These are phyloP conservation scores for Enteromius radiatus DNA, from an alignment of 2,797 vertebrate genomes.

Conservation along the genomic window DNA sequence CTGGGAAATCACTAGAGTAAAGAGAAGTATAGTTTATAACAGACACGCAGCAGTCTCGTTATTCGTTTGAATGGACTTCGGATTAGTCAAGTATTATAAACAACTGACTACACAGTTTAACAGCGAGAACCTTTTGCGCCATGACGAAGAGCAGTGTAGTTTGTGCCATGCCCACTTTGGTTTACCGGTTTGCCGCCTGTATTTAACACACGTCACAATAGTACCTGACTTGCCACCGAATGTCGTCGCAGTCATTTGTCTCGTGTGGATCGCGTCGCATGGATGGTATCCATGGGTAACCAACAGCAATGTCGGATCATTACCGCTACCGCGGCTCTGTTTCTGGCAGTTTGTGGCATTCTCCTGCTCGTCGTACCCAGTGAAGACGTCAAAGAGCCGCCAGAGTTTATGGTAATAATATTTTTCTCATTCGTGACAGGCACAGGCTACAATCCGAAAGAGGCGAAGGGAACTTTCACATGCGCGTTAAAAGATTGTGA, in stretches of 20 bases:
- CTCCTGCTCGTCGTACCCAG: conserved; percentile 79
- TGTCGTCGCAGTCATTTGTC: conserved; percentile 14
- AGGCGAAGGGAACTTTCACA: background rate
- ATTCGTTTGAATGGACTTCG: background rate
- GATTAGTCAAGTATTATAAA: background rate
- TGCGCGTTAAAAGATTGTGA: background rate
- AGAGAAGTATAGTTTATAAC: too few species aligned
- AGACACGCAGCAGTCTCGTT: too few species aligned
- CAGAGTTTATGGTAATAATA: conserved; percentile 82
- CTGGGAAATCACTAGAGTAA: background rate
- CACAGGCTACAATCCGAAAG: background rate
- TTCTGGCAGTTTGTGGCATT: conserved; percentile 77
- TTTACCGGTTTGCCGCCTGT: background rate
- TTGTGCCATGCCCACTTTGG: conserved; percentile 44
- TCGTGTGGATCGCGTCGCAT: background rate
- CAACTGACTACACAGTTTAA: background rate
- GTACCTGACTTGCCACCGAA: background rate
- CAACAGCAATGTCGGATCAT: conserved; percentile 59
- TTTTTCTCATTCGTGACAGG: background rate
- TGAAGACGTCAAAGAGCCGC: conserved; percentile 68
- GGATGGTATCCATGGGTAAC: conserved; percentile 62
- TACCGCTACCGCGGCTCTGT: conserved; percentile 67
- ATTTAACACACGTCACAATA: conserved; percentile 4
- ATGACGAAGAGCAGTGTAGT: background rate
- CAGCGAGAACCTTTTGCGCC: background rate